A percentile compares a stretch with the other conserved stretches of the same genome.
Conservation (phyloP, 2,113 vertebrate genomes). For the Oxyura jamaicensis region DNA sequence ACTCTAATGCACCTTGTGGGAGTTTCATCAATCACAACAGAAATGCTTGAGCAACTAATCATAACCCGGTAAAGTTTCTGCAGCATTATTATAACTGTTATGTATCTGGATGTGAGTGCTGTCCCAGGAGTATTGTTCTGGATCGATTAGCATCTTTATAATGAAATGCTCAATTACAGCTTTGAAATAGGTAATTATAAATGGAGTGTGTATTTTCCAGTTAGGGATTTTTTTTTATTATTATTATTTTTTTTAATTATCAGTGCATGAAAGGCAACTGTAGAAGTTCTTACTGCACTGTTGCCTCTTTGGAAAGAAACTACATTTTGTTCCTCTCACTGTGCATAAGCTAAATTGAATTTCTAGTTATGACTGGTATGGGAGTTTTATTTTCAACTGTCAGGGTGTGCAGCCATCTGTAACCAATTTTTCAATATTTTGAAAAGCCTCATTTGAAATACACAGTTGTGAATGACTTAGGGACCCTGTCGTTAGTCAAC, state of each 20-base stretch:
- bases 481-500: not conserved
- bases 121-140: constrained; percentile 55
- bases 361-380: constrained; percentile 39
- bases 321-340: constrained; percentile 20
- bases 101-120: not conserved
- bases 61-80: constrained; percentile 14
- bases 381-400: constrained; percentile 52
- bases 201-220: constrained; percentile 41
- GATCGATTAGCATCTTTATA: constrained; percentile 48
- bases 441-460: constrained; percentile 46
- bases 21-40: constrained; percentile 24
- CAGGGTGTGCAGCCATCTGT: constrained; percentile 33
- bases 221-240: constrained; percentile 53
- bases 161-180: constrained; percentile 62
- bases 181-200: constrained; percentile 70
- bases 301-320: constrained; percentile 11
- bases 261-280: constrained; percentile 55
- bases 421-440: constrained; percentile 56
- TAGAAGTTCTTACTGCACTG: constrained; percentile 39
- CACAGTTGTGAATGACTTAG: constrained; percentile 4
- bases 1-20: not conserved
- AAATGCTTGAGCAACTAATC: constrained; percentile 44
- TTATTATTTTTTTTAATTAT: constrained; percentile 35
- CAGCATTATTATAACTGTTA: not conserved
- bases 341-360: constrained; percentile 52